phyloP scores from a whole-genome alignment of 2,113 vertebrate species.

The Antechinus stuartii region DNA sequence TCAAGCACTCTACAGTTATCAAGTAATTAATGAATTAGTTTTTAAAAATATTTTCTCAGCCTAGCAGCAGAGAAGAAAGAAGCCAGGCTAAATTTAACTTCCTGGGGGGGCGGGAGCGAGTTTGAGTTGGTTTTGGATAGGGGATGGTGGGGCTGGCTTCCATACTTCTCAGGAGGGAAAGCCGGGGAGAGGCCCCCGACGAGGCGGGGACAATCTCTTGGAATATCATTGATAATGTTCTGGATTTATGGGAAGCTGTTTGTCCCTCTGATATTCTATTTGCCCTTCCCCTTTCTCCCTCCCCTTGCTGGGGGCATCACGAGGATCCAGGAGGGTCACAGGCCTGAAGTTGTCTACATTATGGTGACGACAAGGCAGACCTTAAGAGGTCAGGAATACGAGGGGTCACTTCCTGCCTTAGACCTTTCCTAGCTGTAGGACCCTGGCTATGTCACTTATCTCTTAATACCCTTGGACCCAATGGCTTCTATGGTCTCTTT shows the following conservation, averaged over 20 bases:
- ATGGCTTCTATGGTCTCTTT: not conserved
- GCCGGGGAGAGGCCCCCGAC: not conserved
- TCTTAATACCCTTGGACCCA: not conserved
- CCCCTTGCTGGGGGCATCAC: not conserved
- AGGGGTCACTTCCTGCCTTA: not conserved
- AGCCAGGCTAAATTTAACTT: conserved; percentile 20
- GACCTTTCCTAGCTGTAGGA: not conserved
- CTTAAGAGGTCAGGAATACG: not conserved
- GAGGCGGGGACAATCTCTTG: not conserved
- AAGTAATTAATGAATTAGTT: conserved; percentile 18
- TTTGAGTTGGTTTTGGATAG: conserved; percentile 13
- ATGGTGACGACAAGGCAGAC: not conserved
- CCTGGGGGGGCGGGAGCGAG: not conserved
- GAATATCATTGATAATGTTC: not conserved
- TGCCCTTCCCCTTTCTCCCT: not conserved
- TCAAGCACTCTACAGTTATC: not conserved
- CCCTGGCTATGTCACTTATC: not conserved
- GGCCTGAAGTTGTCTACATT: not conserved
- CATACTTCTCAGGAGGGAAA: not conserved
- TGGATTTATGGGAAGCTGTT: not conserved
- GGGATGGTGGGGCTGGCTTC: not conserved
- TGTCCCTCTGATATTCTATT: not conserved
- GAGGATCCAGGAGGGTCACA: not conserved
- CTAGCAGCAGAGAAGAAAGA: not conserved
- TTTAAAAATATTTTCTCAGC: conserved; percentile 29